phyloP scores from a whole-genome alignment of 2,888 invertebrate species.

The Megamerina dolium region DNA sequence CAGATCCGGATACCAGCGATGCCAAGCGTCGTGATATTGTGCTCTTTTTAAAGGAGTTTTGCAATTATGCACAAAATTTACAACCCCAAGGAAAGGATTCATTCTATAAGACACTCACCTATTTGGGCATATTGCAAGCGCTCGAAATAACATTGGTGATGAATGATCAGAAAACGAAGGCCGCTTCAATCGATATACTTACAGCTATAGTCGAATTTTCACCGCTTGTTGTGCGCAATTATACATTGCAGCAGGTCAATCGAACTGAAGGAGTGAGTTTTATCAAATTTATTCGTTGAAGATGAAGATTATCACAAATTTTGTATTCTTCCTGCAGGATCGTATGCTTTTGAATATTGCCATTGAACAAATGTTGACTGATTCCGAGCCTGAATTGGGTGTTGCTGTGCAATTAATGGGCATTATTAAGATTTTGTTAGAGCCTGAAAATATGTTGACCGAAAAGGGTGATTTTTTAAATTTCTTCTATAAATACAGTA shows the following conservation, averaged over 20 bases:
- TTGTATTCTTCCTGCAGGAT: conserved; percentile 56
- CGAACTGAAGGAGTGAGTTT: conserved; percentile 77
- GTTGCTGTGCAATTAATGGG: conserved; percentile 97
- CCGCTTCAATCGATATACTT: conserved; percentile 95
- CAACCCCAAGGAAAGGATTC: conserved; percentile 96
- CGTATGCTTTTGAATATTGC: conserved; percentile 92
- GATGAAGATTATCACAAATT: conserved; percentile 1
- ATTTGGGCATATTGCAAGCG: conserved; percentile 81
- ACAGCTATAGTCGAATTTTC: conserved; percentile 98
- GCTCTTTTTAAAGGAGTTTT: conserved; percentile 97
- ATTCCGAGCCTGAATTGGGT: conserved; percentile 93
- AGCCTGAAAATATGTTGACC: conserved; percentile 97
- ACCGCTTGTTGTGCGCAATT: conserved; percentile 94
- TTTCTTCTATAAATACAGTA: conserved; percentile 98
- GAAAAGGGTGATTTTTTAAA: conserved; percentile 98
- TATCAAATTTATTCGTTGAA: too few relatives aligned
- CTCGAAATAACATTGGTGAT: conserved; percentile 85
- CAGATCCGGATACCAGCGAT: conserved; percentile 80
- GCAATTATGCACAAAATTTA: conserved; percentile 96
- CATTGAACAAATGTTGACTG: conserved; percentile 96
- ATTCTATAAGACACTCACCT: conserved; percentile 91
- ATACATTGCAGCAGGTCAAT: conserved; percentile 83
- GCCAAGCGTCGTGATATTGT: conserved; percentile 87
- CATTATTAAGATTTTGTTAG: conserved; percentile 83
- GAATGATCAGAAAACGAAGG: conserved; percentile 90